Evolutionary conservation across 2,797 vertebrate species (phyloP), one percentile per base, ranked within the genome.

Genomic region (Acanthurus leucopareius): DNA sequence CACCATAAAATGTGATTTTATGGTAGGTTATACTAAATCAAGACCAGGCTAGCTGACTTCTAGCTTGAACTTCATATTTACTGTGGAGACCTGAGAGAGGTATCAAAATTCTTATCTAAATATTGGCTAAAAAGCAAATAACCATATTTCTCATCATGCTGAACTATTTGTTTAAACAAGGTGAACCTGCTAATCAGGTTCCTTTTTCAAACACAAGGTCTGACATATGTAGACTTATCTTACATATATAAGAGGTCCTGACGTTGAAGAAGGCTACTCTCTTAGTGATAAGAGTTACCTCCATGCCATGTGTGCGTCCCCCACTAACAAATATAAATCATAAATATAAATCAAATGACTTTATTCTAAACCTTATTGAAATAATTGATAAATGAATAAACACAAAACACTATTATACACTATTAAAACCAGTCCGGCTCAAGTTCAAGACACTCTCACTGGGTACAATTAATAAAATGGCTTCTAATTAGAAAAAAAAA

Each of bases 241-340:
- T 2, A 42, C 19, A 42, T 48, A 69, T 15, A 19, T 25, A 11
- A 17, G 40, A 8, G 13, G 67, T 7, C 10, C 11, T 60, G 38
- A 15, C 10, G 32, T 20, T 25, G 28, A 49, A 45, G 60, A 47
- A 10, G 65, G n/a, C 52, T 61, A 49, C 56, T 70, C 49, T 32
- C 44, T 58, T 38, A 13, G 35, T 68, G 38, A 69, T 47, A 72
- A 72, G 16, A 25, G 44, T 71, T 51, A 52, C n/a, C n/a, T n/a
- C 22, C 4, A 22, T 20, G 20, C 51, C 10, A 5, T 53, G 52
- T 14, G 20, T 20, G 22, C 10, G 3, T 14, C 14, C 3, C n/a
- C 6, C 14, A 56, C 52, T 9, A 16, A 22, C 45, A 66, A 17
- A n/a, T 19, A 35, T 35, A 35, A 35, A 35, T 35, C 32, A 35